phyloP scores from a whole-genome alignment of 2,113 vertebrate genomes.

The Shinisaurus crocodilurus region DNA sequence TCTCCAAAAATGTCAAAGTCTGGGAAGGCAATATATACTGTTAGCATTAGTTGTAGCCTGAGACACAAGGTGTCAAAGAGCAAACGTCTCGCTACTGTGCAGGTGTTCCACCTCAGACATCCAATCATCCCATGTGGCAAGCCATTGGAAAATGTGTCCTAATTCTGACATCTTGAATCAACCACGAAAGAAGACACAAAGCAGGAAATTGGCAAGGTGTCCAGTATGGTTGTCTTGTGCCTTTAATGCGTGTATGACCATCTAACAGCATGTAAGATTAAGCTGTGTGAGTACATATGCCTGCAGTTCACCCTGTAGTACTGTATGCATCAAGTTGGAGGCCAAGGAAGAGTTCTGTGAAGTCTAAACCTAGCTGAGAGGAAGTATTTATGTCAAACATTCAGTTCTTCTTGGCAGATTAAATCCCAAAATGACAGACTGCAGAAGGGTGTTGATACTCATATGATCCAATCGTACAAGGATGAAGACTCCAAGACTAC shows the following conservation, averaged over 20 bases:
- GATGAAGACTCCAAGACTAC: background rate
- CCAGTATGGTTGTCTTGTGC: background rate
- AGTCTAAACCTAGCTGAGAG: background rate
- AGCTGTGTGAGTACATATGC: background rate
- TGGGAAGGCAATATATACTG: background rate
- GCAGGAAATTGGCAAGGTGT: background rate
- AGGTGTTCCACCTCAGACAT: background rate
- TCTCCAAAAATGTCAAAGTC: background rate
- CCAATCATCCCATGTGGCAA: background rate
- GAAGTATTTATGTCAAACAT: background rate
- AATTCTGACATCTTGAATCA: background rate
- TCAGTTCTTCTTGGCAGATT: background rate
- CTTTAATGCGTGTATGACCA: too few species aligned
- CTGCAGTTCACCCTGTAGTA: background rate
- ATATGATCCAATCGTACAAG: background rate
- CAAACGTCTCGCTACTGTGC: background rate
- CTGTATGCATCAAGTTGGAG: background rate
- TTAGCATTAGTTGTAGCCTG: background rate
- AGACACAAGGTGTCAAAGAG: background rate
- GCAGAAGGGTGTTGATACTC: background rate
- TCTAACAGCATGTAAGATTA: background rate
- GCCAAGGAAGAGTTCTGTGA: background rate
- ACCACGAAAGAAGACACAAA: background rate
- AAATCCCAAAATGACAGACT: background rate
- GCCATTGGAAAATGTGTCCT: background rate